Evolutionary conservation across 2,888 invertebrate genomes (phyloP).

Genomic region (Zelleria hepariella): DNA sequence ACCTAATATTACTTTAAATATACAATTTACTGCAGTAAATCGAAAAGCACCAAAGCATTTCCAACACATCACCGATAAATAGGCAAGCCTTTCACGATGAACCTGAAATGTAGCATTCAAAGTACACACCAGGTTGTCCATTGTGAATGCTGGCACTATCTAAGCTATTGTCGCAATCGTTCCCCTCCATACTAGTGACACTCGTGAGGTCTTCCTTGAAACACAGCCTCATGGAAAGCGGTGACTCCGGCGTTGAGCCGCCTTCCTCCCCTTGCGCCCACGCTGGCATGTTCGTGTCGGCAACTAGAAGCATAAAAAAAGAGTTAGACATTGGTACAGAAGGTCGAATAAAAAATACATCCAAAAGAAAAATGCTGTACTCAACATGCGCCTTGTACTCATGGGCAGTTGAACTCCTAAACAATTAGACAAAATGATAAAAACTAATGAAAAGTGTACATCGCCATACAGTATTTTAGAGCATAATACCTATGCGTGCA

Average conservation of each 20-base stretch:
- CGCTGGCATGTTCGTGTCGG: conserved; percentile 37
- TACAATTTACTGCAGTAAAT: no score
- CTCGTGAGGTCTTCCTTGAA: neutral
- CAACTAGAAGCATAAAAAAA: neutral
- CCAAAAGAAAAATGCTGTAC: neutral
- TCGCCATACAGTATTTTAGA: no score
- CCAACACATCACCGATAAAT: no score
- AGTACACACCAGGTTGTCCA: conserved; percentile 35
- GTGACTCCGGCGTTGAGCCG: conserved; percentile 35
- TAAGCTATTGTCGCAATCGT: conserved; percentile 21
- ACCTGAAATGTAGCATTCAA: neutral
- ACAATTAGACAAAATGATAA: no score
- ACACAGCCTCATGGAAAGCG: conserved; percentile 9
- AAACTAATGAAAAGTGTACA: no score
- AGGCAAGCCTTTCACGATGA: neutral
- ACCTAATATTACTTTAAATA: no score
- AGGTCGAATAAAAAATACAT: neutral
- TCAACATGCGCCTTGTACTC: neutral
- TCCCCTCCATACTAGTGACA: neutral
- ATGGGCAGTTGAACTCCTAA: no score
- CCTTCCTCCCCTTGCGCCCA: conserved; percentile 45
- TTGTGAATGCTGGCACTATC: conserved; percentile 38
- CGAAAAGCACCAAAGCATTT: no score
- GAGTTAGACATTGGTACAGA: neutral
- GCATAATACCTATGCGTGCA: no score